A percentile compares a stretch with the other conserved stretches of the same genome.
These are phyloP conservation scores for Yponomeuta sedellus DNA, from an alignment of 2,888 invertebrate genomes.

Conservation along the genomic window DNA sequence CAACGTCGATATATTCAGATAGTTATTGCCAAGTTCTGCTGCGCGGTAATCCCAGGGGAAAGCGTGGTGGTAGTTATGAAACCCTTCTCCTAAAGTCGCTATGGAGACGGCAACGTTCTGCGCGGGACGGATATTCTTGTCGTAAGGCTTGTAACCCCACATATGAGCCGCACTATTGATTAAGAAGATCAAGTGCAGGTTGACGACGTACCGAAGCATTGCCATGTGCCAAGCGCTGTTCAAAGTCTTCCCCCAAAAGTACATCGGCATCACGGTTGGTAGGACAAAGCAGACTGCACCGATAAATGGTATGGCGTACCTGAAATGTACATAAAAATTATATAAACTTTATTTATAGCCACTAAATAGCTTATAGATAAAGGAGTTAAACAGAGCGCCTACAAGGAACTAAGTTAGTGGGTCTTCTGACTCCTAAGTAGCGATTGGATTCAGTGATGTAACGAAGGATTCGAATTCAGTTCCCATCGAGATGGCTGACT, in stretches of 20 bases:
- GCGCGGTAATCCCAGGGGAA: slow-evolving; percentile 87
- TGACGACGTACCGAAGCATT: slow-evolving; percentile 71
- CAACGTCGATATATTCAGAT: slow-evolving; percentile 30
- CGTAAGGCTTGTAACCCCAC: slow-evolving; percentile 62
- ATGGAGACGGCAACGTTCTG: slow-evolving; percentile 33
- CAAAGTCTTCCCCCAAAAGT: slow-evolving; percentile 76
- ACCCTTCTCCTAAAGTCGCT: slow-evolving; percentile 70
- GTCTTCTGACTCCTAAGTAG: too few species aligned
- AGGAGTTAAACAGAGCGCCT: too few species aligned
- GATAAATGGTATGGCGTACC: slow-evolving; percentile 79
- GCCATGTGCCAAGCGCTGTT: slow-evolving; percentile 50
- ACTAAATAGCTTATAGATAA: too few species aligned
- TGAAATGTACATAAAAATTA: slow-evolving; percentile 30
- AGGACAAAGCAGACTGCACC: slow-evolving; percentile 67
- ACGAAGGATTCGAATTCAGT: too few species aligned
- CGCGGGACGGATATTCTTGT: slow-evolving; percentile 41
- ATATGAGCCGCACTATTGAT: slow-evolving; percentile 81
- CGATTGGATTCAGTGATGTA: too few species aligned
- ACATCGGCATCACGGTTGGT: slow-evolving; percentile 76
- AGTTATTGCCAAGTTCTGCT: slow-evolving; percentile 38
- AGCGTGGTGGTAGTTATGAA: slow-evolving; percentile 85
- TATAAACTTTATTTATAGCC: too few species aligned
- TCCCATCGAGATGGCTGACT: too few species aligned
- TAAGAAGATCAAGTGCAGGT: slow-evolving; percentile 78
- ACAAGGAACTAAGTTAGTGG: too few species aligned